Evolutionary conservation across 1,140 invertebrate genomes (phyloP).

Genomic region (Lordiphosa stackelbergi): DNA sequence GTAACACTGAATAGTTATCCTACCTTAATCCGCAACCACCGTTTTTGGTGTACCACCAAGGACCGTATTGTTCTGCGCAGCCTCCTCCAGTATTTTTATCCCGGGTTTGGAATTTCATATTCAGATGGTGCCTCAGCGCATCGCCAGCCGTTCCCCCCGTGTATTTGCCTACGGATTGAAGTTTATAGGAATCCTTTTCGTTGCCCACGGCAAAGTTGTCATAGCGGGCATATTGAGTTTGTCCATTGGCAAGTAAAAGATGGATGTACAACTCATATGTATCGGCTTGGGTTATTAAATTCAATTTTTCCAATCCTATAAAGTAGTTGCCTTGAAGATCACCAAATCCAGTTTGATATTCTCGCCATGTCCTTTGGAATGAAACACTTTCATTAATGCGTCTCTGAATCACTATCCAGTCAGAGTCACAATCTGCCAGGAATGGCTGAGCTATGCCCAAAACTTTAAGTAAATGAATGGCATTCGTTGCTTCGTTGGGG

Average conservation of each 20-base stretch:
- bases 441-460: background rate
- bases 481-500: background rate
- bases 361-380: constrained; percentile 80
- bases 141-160: constrained; percentile 74
- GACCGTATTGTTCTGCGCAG: no score
- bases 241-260: constrained; percentile 79
- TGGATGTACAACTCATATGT: constrained; percentile 81
- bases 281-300: constrained; percentile 78
- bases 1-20: no score
- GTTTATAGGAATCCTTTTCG: constrained; percentile 81
- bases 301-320: constrained; percentile 80
- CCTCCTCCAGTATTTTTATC: no score
- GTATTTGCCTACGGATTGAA: constrained; percentile 83
- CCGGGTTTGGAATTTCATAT: no score
- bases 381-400: constrained; percentile 80
- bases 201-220: constrained; percentile 81
- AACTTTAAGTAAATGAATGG: background rate
- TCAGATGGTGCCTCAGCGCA: background rate
- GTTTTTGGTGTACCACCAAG: no score
- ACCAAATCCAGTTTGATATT: constrained; percentile 82
- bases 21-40: no score
- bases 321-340: constrained; percentile 81
- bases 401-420: constrained; percentile 72
- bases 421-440: no score
- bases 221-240: constrained; percentile 80